phyloP scores from a whole-genome alignment of 2,888 invertebrate genomes.

The Theristus sp. region DNA sequence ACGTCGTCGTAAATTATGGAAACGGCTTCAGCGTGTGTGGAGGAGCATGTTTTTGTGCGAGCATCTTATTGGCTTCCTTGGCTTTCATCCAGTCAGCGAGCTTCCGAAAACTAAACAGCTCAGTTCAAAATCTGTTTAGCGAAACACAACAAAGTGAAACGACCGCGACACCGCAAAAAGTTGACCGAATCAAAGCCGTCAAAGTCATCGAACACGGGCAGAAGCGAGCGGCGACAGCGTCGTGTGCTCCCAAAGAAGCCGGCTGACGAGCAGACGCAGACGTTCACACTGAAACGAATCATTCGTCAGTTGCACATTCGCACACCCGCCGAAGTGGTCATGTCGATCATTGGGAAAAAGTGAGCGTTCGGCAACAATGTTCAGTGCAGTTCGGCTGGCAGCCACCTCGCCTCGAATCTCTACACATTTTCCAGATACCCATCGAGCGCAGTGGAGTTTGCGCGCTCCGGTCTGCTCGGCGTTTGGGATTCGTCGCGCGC shows the following conservation, averaged over 20 bases:
- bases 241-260: conserved; percentile 10
- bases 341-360: conserved; percentile 36
- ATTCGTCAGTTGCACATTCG: conserved; percentile 34
- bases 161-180: conserved; percentile 3
- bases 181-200: not conserved
- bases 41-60: no score
- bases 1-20: no score
- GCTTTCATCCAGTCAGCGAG: no score
- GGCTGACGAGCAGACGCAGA: no score
- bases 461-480: conserved; percentile 29
- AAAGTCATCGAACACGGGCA: not conserved
- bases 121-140: conserved; percentile 14
- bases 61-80: no score
- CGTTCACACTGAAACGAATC: conserved; percentile 34
- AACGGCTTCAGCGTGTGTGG: no score
- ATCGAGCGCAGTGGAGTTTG: conserved; percentile 28
- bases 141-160: conserved; percentile 17
- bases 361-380: conserved; percentile 15
- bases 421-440: conserved; percentile 36
- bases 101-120: no score
- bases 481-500: conserved; percentile 30
- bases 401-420: not conserved
- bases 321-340: conserved; percentile 33
- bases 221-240: not conserved
- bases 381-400: not conserved